A percentile compares a stretch with the other conserved stretches of the same genome.
These are phyloP conservation scores for Aporrectodea caliginosa DNA, from an alignment of 1,140 invertebrate species.

Conservation along the genomic window DNA sequence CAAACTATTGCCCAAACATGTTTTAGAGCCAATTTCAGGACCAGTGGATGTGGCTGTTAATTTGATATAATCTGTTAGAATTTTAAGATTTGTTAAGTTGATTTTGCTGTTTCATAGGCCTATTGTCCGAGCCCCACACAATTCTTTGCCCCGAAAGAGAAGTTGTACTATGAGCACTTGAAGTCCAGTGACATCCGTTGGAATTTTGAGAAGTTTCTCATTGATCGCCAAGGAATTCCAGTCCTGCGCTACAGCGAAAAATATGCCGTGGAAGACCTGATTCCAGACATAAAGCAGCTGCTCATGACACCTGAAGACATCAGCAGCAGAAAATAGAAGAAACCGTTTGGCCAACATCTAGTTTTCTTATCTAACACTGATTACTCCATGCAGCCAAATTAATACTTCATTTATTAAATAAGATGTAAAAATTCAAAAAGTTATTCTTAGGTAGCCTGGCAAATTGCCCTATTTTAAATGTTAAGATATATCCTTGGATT, in stretches of 20 bases:
- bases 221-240: constrained; percentile 52
- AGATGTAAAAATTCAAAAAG: no score
- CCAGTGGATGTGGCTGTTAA: no score
- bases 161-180: constrained; percentile 55
- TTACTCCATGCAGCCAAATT: no score
- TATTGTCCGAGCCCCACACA: constrained; percentile 47
- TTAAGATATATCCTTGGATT: no score
- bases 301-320: constrained; percentile 6
- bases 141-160: constrained; percentile 44
- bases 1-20: no score
- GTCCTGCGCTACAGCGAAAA: constrained; percentile 17
- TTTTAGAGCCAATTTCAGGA: no score
- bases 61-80: not conserved
- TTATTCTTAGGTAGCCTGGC: no score
- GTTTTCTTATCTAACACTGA: no score
- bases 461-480: no score
- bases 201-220: constrained; percentile 65
- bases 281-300: constrained; percentile 18
- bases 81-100: not conserved
- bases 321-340: not conserved
- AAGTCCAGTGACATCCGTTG: constrained; percentile 60
- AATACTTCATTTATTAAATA: no score
- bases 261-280: constrained; percentile 5
- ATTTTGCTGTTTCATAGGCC: constrained; percentile 35
- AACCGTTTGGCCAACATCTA: no score